phyloP scores from a whole-genome alignment of 2,113 vertebrate species.

The Amblyornis subalaris region DNA sequence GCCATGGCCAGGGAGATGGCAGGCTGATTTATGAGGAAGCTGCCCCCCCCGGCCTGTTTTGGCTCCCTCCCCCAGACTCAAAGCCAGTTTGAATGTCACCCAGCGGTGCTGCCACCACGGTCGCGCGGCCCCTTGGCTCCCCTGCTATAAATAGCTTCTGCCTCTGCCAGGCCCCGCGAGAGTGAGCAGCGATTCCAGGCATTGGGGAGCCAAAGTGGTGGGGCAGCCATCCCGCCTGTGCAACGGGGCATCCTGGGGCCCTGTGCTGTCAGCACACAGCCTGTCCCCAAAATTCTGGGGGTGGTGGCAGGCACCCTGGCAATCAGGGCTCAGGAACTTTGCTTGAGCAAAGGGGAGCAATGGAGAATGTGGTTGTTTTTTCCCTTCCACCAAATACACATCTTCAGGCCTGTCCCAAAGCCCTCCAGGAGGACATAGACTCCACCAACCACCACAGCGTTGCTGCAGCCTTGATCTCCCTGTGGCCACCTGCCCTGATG shows the following conservation, averaged over 20 bases:
- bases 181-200: neutral
- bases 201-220: accelerated
- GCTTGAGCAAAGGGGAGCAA: neutral
- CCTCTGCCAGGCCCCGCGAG: neutral
- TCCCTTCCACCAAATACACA: accelerated
- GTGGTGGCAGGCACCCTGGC: accelerated
- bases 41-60: neutral
- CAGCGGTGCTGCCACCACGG: accelerated
- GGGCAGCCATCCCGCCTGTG: neutral
- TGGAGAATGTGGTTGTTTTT: neutral
- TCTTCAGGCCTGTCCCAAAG: neutral
- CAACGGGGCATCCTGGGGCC: accelerated
- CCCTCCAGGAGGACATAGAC: neutral
- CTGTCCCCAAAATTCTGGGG: neutral
- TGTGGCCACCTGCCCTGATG: neutral
- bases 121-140: neutral
- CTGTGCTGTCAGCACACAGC: neutral
- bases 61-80: neutral
- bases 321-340: neutral
- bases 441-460: neutral
- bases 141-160: conserved; percentile 27
- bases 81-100: conserved; percentile 42
- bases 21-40: neutral
- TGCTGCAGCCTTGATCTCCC: neutral
- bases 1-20: neutral